Evolutionary conservation across 1,140 invertebrate genomes (phyloP).

Genomic region (Zaprionus davidi): DNA sequence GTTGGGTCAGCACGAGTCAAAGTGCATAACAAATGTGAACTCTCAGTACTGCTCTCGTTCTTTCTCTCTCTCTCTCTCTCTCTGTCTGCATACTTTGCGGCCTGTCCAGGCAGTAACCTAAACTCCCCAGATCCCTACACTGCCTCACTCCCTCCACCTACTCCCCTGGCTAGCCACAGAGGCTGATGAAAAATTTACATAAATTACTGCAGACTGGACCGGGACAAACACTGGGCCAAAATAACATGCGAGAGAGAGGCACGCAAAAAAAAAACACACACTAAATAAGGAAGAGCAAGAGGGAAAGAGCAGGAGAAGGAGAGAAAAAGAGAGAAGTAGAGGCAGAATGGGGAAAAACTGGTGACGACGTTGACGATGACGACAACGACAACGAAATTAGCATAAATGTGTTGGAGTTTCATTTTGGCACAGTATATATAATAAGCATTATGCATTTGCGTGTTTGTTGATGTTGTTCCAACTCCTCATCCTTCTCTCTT

Average conservation of each 20-base stretch:
- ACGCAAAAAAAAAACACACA: conserved; percentile 9
- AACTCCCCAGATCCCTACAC: conserved; percentile 13
- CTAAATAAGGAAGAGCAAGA: conserved; percentile 4
- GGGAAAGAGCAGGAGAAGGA: background rate
- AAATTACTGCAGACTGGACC: conserved; percentile 56
- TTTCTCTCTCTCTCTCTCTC: background rate
- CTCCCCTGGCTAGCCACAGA: conserved; percentile 27
- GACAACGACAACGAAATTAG: conserved; percentile 55
- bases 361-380: conserved; percentile 42
- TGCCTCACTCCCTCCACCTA: background rate
- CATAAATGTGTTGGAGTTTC: conserved; percentile 58
- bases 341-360: background rate
- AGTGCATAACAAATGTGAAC: conserved; percentile 53
- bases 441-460: conserved; percentile 56
- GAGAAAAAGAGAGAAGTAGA: background rate
- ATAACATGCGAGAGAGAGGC: conserved; percentile 41
- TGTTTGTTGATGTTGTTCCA: conserved; percentile 37
- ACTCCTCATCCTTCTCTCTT: background rate
- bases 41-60: background rate
- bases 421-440: conserved; percentile 57
- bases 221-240: conserved; percentile 39
- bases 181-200: conserved; percentile 57
- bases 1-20: conserved; percentile 30
- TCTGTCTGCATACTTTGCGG: conserved; percentile 47
- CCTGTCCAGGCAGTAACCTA: conserved; percentile 33